These are phyloP conservation scores for Netelia melanura DNA, from an alignment of 2,888 invertebrate genomes.

Conservation along the genomic window DNA sequence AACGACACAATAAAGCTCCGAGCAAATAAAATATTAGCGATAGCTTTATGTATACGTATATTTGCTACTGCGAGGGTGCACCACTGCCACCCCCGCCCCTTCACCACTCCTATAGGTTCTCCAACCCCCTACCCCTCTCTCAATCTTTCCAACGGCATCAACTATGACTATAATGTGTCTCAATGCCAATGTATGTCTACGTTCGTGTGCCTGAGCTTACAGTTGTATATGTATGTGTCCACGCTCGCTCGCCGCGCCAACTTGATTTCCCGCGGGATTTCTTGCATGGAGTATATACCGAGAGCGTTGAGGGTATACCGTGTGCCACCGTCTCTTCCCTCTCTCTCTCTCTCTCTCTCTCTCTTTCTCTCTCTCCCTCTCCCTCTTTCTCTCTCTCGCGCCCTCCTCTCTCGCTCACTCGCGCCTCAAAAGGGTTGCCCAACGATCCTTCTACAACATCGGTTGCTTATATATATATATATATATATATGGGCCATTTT, in stretches of 20 bases:
- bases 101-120: not conserved
- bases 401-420: conserved; percentile 14
- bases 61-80: conserved; percentile 27
- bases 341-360: conserved; percentile 16
- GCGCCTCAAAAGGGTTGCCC: conserved; percentile 54
- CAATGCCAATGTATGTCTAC: conserved; percentile 38
- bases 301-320: conserved; percentile 11
- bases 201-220: not conserved
- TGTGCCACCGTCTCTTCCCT: not conserved
- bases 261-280: conserved; percentile 83
- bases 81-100: not conserved
- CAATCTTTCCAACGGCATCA: conserved; percentile 24
- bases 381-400: conserved; percentile 12
- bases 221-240: conserved; percentile 53
- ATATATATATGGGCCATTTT: not conserved
- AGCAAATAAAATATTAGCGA: conserved; percentile 79
- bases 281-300: conserved; percentile 68
- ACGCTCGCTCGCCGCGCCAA: conserved; percentile 65
- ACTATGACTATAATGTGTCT: conserved; percentile 52
- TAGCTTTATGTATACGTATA: conserved; percentile 60
- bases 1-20: conserved; percentile 69
- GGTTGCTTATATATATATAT: conserved; percentile 19
- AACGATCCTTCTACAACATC: conserved; percentile 34
- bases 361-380: conserved; percentile 3
- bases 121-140: conserved; percentile 9